Evolutionary conservation across 2,113 vertebrate genomes (phyloP), one percentile per base, ranked within the genome.

Genomic region (Bostrychus sinensis): DNA sequence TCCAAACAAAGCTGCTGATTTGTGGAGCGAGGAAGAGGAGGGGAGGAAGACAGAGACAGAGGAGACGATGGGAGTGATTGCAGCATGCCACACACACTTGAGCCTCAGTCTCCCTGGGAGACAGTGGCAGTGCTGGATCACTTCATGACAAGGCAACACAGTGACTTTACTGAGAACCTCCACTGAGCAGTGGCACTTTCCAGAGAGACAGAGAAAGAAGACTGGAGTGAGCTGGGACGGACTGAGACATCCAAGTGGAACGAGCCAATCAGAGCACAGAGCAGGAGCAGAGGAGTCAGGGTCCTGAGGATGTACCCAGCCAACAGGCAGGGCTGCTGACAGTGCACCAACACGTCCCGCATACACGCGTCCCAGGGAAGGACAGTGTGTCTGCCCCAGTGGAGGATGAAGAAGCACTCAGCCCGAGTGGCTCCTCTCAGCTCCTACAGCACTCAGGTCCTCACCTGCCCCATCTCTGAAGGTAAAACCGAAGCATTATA

Each of bases 381-480:
- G 86, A 85, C 56, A 79, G 77, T 74, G 67, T 62, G 69, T 78
- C 80, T 62, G 41, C 64, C 80, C 81, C 75, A 78, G 78, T 66
- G 81, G 86, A 95, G 84, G 76, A 95, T 94, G 93, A 94, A 92
- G 94, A 95, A 96, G 77, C 91, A 86, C 68, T 96, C 94, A 0
- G 93, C 92, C 42, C 87, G 92, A 88, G 92, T 93, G 86, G 90
- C 92, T 79, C 92, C 94, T 3, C 90, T 94, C 71, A 90, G 89
- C 16, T 91, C 91, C 36, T 91, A 91, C 90, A 90, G 56, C 85
- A 87, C 91, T 77, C 89, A 95, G 43, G 93, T 93, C 66, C 70
- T 93, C 37, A 94, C 91, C 75, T 91, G 82, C 22, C 89, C 91
- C 43, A 78, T 86, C 75, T 90, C 89, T 61, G 92, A 92, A 72